Evolutionary conservation across 2,888 invertebrate genomes (phyloP).

Genomic region (Sisyra nigra): DNA sequence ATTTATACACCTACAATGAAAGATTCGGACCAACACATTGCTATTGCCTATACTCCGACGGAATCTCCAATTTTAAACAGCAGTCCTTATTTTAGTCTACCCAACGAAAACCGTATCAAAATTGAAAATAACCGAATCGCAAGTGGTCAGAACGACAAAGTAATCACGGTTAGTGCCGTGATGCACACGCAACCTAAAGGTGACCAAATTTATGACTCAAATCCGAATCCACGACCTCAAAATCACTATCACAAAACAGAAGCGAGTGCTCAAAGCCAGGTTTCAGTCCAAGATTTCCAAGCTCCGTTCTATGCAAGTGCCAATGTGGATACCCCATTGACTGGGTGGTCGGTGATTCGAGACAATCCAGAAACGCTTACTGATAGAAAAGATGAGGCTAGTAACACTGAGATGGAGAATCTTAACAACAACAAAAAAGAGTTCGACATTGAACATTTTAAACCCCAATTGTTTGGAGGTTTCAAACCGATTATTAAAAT

Average conservation of each 20-base stretch:
- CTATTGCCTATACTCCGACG: slow-evolving; percentile 47
- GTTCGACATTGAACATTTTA: slow-evolving; percentile 49
- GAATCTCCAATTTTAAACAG: slow-evolving; percentile 23
- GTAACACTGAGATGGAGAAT: slow-evolving; percentile 15
- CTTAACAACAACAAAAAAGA: slow-evolving; percentile 27
- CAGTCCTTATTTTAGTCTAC: slow-evolving; percentile 21
- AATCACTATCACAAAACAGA: slow-evolving; percentile 11
- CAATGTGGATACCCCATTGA: slow-evolving; percentile 37
- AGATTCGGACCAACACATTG: slow-evolving; percentile 38
- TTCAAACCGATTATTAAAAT: slow-evolving; percentile 48
- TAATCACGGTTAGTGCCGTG: slow-evolving; percentile 26
- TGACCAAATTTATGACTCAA: slow-evolving; percentile 1
- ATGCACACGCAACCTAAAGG: slow-evolving; percentile 25
- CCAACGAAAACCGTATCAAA: background rate
- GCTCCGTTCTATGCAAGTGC: slow-evolving; percentile 53
- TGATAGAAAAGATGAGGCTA: slow-evolving; percentile 17
- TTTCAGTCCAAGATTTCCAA: slow-evolving; percentile 35
- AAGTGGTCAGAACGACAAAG: slow-evolving; percentile 12
- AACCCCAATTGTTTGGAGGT: slow-evolving; percentile 50
- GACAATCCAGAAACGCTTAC: slow-evolving; percentile 13
- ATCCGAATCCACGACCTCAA: background rate
- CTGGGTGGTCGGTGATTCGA: slow-evolving; percentile 45
- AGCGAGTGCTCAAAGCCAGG: slow-evolving; percentile 10
- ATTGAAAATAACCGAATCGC: background rate
- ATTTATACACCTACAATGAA: background rate